Evolutionary conservation across 2,888 invertebrate species (phyloP), one percentile per base, ranked within the genome.

Genomic region (Tiphia femorata): DNA sequence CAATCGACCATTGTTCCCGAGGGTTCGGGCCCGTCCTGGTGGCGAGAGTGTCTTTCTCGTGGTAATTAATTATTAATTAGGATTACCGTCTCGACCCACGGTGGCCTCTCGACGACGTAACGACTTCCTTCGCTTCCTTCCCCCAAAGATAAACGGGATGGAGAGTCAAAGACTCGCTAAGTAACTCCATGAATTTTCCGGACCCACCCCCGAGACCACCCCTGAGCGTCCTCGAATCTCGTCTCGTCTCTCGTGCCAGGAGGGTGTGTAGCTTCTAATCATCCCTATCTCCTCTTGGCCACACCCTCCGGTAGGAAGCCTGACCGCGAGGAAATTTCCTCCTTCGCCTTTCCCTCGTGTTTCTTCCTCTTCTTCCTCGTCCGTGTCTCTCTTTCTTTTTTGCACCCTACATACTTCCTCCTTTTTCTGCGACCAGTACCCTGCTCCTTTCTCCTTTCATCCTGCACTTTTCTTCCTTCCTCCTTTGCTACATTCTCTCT

Each of bases 101-200:
- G 27, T 7, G 33, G 21, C 49, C 49, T 40, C 48, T 48, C 30
- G 29, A 49, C 49, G 49, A 40, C 49, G 30, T 49, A 49, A 49
- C 41, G 49, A 49, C 43, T 43, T 51, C 50, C 50, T 37, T 43
- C 43, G 27, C 38, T 27, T 42, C 30, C 16, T 14, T 37, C 35
- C 64, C 72, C 70, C 64, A 69, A 70, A 74, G 73, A 75, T 76
- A 76, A 77, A 76, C 74, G 75, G 75, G 75, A n/a, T n/a, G n/a
- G n/a, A 67, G 72, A 76, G 61, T 58, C 19, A 56, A 58, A 50
- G 64, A 64, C 73, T 75, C 63, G 72, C 73, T 73, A 73, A 77
- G 78, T 74, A 76, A 78, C 73, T 78, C 78, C 73, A 80, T 78
- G 81, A 81, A 81, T 80, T 82, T 81, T 74, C 78, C 78, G 73